Base-by-base conservation (phyloP, 2,888 invertebrate species). In the Diplolepis rosae region DNA sequence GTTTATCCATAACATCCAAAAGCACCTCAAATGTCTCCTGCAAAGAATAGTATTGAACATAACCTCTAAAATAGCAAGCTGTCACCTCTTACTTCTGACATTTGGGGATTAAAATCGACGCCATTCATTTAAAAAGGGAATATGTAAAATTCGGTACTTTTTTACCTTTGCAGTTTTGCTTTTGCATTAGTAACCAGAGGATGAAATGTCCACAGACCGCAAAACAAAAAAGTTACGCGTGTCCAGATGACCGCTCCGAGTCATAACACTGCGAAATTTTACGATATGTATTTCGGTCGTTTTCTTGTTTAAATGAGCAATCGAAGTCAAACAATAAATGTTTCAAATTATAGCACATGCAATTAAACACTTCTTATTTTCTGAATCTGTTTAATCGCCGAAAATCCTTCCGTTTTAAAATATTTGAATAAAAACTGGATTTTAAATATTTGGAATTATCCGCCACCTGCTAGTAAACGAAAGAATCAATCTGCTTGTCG, bases 1-100 rank as follows among this genome's bases (percentile, higher is more conserved):
- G 77, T 48, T 75, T 79, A 75, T 86, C 85, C 85, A 84, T 85
- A 77, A 80, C 76, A 80, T 77, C 61, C n/a, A 81, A 52, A 28
- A 77, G 65, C 66, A 74, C 66, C 65, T 76, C 69, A 70, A 71
- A 74, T 7, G 69, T 65, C 51, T 79, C 76, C 74, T 77, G 70
- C 4, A 71, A 74, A 69, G 51, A 28, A 67, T 65, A 54, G 56
- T 51, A 42, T 56, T 30, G 65, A 39, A 68, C 74, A 70, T 79
- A 80, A 82, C 82, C 79, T 74, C n/a, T 18, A 54, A 39, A 56
- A 11, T 13, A 27, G 13, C 13, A 51, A 74, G 56, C 66, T 18
- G 18, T 65, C 70, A 48, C 52, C 66, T 54, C 77, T 78, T 77
- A 78, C 76, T 79, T 77, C 73, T 54, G 75, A 74, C 75, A 76